Conservation (phyloP, 2,113 vertebrate species). For the Galeopterus variegatus region DNA sequence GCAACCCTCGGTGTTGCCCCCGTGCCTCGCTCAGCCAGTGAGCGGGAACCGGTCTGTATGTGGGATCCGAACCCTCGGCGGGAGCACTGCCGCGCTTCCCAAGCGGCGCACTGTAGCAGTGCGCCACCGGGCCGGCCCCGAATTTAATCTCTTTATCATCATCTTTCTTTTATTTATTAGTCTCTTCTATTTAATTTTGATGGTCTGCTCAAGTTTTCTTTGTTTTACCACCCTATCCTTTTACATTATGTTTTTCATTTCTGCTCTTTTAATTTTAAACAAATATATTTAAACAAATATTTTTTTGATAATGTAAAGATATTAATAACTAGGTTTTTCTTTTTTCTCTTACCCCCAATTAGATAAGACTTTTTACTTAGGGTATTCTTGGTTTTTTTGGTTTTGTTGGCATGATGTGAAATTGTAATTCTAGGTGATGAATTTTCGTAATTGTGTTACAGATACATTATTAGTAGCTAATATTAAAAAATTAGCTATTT, state of each 20-base stretch:
- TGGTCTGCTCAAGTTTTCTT: neutral
- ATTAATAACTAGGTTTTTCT: neutral
- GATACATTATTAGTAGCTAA: neutral
- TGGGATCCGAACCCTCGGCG: too few relatives aligned
- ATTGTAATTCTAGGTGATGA: conserved; percentile 13
- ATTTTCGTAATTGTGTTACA: conserved; percentile 11
- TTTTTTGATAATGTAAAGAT: neutral
- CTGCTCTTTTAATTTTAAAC: neutral
- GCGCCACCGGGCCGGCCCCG: too few relatives aligned
- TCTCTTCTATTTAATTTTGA: neutral
- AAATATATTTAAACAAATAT: neutral
- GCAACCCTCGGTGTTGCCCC: too few relatives aligned
- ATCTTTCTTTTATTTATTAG: neutral
- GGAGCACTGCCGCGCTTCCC: too few relatives aligned
- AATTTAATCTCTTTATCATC: neutral
- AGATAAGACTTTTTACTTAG: conserved; percentile 21
- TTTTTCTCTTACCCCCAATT: neutral
- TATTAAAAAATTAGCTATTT: conserved; percentile 7
- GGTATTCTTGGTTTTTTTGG: neutral
- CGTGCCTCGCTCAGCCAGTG: too few relatives aligned
- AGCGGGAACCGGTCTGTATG: too few relatives aligned
- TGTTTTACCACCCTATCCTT: neutral
- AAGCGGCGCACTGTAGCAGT: too few relatives aligned
- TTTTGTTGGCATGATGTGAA: neutral
- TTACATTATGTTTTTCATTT: neutral